phyloP scores from a whole-genome alignment of 1,140 invertebrate species.

The Lasioglossum baleicum region DNA sequence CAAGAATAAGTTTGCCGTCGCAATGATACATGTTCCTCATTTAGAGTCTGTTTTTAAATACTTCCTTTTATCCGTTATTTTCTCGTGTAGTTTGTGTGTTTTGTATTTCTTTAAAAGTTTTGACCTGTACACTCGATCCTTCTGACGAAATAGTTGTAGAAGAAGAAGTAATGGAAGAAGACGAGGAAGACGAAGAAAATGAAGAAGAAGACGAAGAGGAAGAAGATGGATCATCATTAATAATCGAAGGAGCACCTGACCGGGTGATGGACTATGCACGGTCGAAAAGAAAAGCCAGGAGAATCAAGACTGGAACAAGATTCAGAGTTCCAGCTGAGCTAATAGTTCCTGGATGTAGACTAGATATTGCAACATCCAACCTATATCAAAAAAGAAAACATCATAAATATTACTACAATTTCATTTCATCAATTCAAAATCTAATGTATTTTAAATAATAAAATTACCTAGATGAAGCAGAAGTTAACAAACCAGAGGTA shows the following conservation, averaged over 20 bases:
- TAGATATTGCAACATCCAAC: constrained; percentile 78
- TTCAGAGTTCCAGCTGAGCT: constrained; percentile 83
- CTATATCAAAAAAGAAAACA: constrained; percentile 57
- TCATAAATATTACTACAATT: no score
- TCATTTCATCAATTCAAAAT: no score
- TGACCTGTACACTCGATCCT: constrained; percentile 70
- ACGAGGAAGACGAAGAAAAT: constrained; percentile 8
- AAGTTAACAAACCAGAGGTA: constrained; percentile 75
- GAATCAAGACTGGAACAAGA: constrained; percentile 83
- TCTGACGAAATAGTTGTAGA: constrained; percentile 34
- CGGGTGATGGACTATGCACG: constrained; percentile 80
- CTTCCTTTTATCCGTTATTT: constrained; percentile 53
- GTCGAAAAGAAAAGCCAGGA: constrained; percentile 81
- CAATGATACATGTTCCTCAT: constrained; percentile 17
- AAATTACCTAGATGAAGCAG: constrained; percentile 71
- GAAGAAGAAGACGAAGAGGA: constrained; percentile 27
- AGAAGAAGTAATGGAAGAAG: constrained; percentile 29
- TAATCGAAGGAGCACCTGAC: constrained; percentile 61
- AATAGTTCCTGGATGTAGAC: constrained; percentile 81
- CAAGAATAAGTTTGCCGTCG: constrained; percentile 21
- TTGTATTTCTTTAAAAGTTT: constrained; percentile 61
- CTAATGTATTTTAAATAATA: no score
- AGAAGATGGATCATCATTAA: constrained; percentile 74
- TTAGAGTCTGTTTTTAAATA: constrained; percentile 1
- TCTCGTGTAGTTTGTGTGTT: constrained; percentile 58